Evolutionary conservation across 2,797 vertebrate genomes (phyloP).

Genomic region (Lepidocolaptes lacrymiger): DNA sequence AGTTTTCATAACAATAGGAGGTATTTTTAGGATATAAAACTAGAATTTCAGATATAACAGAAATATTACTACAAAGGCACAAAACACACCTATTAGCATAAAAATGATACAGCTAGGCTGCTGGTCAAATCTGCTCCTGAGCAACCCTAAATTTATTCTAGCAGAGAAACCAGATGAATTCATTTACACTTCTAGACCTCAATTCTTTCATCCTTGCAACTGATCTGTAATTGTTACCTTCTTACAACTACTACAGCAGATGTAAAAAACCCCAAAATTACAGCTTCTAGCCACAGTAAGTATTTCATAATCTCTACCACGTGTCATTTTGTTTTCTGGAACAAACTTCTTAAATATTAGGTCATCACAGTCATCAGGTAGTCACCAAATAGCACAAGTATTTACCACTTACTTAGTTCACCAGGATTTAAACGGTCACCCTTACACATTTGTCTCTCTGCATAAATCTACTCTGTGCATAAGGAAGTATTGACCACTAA

Average conservation of each 20-base stretch:
- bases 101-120: not conserved
- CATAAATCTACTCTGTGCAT: not conserved
- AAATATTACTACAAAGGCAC: not conserved
- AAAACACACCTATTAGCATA: not conserved
- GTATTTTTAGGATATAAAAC: not conserved
- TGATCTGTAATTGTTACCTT: constrained; percentile 20
- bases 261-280: not conserved
- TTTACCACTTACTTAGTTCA: not conserved
- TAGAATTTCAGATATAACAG: not conserved
- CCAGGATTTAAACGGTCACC: not conserved
- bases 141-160: not conserved
- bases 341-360: not conserved
- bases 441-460: not conserved
- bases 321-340: constrained; percentile 34
- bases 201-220: constrained; percentile 37
- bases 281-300: constrained; percentile 10
- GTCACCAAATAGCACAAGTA: not conserved
- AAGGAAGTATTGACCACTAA: not conserved
- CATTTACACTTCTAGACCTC: not conserved
- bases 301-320: constrained; percentile 42
- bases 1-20: not conserved
- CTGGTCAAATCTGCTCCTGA: not conserved
- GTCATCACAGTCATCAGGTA: not conserved
- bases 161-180: not conserved
- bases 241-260: constrained; percentile 5